Evolutionary conservation across 2,113 vertebrate species (phyloP).

Genomic region (Miniopterus natalensis): DNA sequence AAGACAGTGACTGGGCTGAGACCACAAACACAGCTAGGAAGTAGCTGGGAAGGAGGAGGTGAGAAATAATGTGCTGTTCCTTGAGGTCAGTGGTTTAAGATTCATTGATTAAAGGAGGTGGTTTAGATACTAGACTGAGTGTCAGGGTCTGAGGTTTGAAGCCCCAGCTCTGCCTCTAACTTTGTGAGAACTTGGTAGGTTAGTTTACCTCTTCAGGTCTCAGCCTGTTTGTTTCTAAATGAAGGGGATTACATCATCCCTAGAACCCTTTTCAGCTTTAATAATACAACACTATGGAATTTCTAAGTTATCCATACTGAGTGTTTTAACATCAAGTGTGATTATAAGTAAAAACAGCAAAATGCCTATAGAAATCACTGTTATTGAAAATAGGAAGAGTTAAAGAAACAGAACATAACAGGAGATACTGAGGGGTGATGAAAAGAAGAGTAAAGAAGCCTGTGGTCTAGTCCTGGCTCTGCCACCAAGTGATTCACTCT

Average conservation of each 20-base stretch:
- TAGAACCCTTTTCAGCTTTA: background rate
- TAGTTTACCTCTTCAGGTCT: background rate
- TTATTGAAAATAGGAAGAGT: background rate
- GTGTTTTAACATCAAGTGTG: background rate
- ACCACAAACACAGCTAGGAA: background rate
- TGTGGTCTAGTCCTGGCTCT: background rate
- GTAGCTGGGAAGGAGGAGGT: background rate
- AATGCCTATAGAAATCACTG: background rate
- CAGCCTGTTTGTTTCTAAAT: constrained; percentile 34
- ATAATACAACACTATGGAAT: background rate
- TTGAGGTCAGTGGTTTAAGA: background rate
- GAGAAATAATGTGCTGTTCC: background rate
- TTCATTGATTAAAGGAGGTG: background rate
- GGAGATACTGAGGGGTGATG: background rate
- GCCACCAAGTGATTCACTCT: background rate
- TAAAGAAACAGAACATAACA: background rate
- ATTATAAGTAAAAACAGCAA: background rate
- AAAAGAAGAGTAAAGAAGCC: background rate
- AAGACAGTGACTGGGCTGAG: background rate
- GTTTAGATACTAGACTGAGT: background rate
- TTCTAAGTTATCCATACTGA: background rate
- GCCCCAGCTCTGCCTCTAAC: background rate
- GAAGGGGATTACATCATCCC: background rate
- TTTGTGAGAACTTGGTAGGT: background rate
- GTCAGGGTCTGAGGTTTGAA: background rate